phyloP scores from a whole-genome alignment of 1,140 invertebrate genomes.

The Drosophila grimshawi region DNA sequence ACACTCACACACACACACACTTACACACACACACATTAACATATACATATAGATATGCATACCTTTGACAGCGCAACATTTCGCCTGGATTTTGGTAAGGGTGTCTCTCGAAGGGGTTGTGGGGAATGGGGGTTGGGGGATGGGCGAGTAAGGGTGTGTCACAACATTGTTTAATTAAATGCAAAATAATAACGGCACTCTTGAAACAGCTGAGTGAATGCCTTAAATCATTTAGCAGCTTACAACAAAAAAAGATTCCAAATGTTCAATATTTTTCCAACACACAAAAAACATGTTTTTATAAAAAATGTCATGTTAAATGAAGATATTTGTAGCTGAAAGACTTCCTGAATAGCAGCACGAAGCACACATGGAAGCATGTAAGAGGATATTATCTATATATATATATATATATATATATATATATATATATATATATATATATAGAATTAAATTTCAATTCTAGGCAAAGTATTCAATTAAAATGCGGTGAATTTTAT shows the following conservation, averaged over 20 bases:
- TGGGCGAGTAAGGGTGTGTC: background rate
- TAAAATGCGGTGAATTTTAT: too few species aligned
- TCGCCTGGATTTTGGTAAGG: background rate
- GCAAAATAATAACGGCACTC: conserved; percentile 52
- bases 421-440: too few species aligned
- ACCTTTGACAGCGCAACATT: conserved; percentile 49
- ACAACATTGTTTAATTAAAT: conserved; percentile 77
- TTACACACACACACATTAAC: background rate
- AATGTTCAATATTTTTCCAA: background rate
- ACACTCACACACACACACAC: background rate
- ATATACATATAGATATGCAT: conserved; percentile 23
- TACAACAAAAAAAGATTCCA: background rate
- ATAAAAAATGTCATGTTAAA: background rate
- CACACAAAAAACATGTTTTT: too few species aligned
- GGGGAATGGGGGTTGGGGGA: conserved; percentile 4
- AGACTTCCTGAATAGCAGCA: background rate
- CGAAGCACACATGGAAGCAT: too few species aligned
- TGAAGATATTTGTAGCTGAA: background rate
- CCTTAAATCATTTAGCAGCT: conserved; percentile 23
- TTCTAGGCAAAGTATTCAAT: too few species aligned
- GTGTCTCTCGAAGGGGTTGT: conserved; percentile 2
- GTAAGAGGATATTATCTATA: too few species aligned
- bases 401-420: too few species aligned
- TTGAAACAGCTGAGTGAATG: background rate
- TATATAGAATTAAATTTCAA: too few species aligned